Evolutionary conservation across 2,113 vertebrate genomes (phyloP).

Genomic region (Sander lucioperca): DNA sequence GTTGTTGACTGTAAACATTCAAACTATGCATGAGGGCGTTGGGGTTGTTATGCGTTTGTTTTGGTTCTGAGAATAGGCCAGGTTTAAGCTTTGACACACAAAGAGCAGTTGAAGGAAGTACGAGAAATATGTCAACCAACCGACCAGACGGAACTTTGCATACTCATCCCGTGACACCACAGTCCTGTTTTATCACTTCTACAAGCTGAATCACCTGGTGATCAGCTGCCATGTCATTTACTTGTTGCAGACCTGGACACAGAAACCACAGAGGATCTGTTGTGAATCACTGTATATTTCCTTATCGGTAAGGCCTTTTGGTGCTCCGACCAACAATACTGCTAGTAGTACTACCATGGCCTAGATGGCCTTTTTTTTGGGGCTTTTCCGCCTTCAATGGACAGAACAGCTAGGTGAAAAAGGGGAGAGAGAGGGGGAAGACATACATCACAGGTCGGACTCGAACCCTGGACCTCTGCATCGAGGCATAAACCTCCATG

Average conservation of each 20-base stretch:
- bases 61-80: neutral
- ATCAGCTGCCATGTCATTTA: neutral
- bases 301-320: neutral
- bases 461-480: too few species aligned
- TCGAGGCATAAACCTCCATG: too few species aligned
- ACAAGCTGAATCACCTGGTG: neutral
- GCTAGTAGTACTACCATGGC: neutral
- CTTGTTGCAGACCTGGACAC: too few species aligned
- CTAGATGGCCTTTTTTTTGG: too few species aligned
- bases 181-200: neutral
- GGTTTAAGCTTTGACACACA: conserved; percentile 18
- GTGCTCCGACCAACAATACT: neutral
- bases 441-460: too few species aligned
- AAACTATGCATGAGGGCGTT: neutral
- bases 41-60: neutral
- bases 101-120: conserved; percentile 1
- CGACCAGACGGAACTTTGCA: conserved; percentile 19
- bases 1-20: neutral
- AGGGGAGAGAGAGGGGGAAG: too few species aligned
- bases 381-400: too few species aligned
- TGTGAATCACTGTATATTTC: conserved; percentile 2
- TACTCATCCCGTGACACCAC: conserved; percentile 8
- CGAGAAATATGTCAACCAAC: conserved; percentile 59
- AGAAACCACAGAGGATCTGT: neutral
- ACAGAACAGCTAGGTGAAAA: too few species aligned